A percentile compares a stretch with the other conserved stretches of the same genome.
phyloP scores from a whole-genome alignment of 2,113 vertebrate species.

The Tenrec ecaudatus region DNA sequence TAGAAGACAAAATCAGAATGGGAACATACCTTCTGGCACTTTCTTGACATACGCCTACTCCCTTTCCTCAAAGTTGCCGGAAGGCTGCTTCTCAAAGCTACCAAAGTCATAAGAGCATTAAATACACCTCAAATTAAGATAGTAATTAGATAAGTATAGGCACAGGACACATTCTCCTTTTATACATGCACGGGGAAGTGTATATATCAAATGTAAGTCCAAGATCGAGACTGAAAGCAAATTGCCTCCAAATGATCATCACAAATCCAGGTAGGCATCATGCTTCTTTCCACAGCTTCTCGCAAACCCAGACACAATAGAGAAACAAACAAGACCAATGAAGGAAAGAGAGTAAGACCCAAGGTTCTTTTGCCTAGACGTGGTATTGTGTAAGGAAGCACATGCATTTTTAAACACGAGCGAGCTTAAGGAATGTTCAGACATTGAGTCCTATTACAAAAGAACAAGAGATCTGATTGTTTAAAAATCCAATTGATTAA shows the following conservation, averaged over 20 bases:
- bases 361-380: neutral
- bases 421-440: neutral
- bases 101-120: neutral
- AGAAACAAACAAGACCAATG: constrained; percentile 10
- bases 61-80: constrained; percentile 18
- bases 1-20: constrained; percentile 38
- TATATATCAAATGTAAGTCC: constrained; percentile 23
- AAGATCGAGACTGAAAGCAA: neutral
- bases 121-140: neutral
- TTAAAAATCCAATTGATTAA: constrained; percentile 17
- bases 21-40: neutral
- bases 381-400: constrained; percentile 13
- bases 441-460: neutral
- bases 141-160: constrained; percentile 42
- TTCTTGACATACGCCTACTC: neutral
- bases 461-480: constrained; percentile 5
- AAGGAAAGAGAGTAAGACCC: neutral
- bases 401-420: constrained; percentile 7
- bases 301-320: neutral
- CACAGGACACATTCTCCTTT: neutral
- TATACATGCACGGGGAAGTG: constrained; percentile 23
- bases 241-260: neutral
- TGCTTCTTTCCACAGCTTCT: neutral
- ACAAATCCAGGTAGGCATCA: neutral
- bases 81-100: constrained; percentile 14